Base-by-base conservation (phyloP, 2,888 invertebrate genomes). In the Prosopocoilus inquinatus region DNA sequence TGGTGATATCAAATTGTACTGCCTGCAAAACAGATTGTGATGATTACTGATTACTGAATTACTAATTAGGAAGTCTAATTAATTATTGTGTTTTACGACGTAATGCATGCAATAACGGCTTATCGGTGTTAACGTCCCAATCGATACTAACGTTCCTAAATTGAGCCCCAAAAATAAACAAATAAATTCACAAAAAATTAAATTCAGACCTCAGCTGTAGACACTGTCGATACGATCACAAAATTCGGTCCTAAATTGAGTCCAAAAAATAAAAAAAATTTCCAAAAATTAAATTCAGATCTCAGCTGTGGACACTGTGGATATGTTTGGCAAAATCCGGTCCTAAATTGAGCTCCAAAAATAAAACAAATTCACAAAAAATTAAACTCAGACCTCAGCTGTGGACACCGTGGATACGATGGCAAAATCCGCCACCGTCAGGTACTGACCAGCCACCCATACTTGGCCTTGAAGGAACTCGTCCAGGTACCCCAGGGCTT, bases 391-490 rank as follows among this genome's bases (percentile, higher is more conserved):
- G 75, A 85, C 86, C 60, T 84, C 84, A 46, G 84, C 75, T 58
- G 84, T 82, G 33, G 83, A 80, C 9, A 89, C 75, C 9, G 84
- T 80, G 8, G 86, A 80, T 9, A 83, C 77, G 2, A 88, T 81
- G 35, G 83, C 74, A 61, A 87, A 81, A 69, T 90, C 90, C 2
- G 90, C 90, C 12, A 90, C 80, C 1, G 89, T 88, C 55, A 89
- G 70, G 55, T 84, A 79, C 49, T 86, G 81, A 3, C 89, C 90
- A 5, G 88, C 88, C 1, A 83, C 82, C 73, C 84, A 90, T 5
- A 81, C 75, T n/a, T 78, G 78, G 1, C 82, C 81, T 12, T 82
- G 81, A 5, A 89, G 69, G 70, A 81, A 82, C 0, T 65, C 75
- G 68, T 89, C 80, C 9, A 89, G 70, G 70, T 80, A 80, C 13